Base-by-base conservation (phyloP, 2,113 vertebrate species). In the Neofelis nebulosa region DNA sequence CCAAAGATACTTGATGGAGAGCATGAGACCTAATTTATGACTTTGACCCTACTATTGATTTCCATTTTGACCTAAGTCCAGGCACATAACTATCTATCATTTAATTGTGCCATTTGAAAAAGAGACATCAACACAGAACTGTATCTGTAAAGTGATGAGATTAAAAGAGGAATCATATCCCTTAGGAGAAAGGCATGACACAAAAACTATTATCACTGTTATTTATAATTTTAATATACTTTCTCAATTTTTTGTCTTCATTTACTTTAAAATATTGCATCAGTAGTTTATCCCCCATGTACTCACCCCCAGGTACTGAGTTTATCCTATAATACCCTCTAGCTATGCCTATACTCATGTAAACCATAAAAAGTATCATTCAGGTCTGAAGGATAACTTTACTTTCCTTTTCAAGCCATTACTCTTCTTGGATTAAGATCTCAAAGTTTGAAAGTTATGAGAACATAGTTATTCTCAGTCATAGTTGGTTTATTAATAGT, bases 361-460 rank as follows among this genome's bases (percentile, higher is more conserved):
- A 84, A 91, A 65, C 33, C 45, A 19, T 52, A 9, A 81, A 45
- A 5, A 55, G 1, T 21, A 18, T 78, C 38, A 15, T 29, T 27
- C 38, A n/a, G 7, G 3, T 38, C 0, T 48, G 57, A 95, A 81
- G 9, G 66, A 27, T 68, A 73, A 36, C n/a, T 81, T 55, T 84
- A 33, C 50, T 92, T 69, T 63, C 19, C 11, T 78, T 57, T 81
- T 83, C 63, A 96, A 88, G 45, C 25, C n/a, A 21, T 81, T 69
- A n/a, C 5, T 85, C 12, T 57, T 45, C 41, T 81, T 93, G 27
- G 27, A 93, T 76, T 81, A 84, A 18, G 15, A 97, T 66, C 21
- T 12, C 2, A 13, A 52, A 66, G 57, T 57, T 80, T 92, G 41
- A 94, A 92, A 66, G 0, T 63, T 83, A 78, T 1, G 13, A 12